Evolutionary conservation across 2,888 invertebrate species (phyloP).

Genomic region (Euplagia quadripunctaria): DNA sequence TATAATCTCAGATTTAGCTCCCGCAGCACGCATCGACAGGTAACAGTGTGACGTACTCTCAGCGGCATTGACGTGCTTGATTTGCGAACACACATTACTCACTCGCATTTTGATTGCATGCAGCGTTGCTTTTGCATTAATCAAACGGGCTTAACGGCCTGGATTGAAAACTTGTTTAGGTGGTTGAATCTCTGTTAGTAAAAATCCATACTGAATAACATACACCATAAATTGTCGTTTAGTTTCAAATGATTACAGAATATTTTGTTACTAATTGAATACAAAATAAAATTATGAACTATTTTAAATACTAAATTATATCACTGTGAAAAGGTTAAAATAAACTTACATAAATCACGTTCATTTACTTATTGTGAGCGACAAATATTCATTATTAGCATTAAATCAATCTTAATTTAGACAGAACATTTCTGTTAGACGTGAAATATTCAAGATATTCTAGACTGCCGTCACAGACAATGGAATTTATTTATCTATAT

Average conservation of each 20-base stretch:
- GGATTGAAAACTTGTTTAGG: background rate
- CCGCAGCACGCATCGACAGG: background rate
- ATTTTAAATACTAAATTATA: too few relatives aligned
- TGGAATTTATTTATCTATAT: too few relatives aligned
- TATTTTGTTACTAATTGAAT: too few relatives aligned
- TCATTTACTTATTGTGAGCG: background rate
- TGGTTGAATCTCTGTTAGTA: background rate
- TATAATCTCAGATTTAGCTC: constrained; percentile 2
- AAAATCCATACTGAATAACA: too few relatives aligned
- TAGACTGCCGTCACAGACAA: too few relatives aligned
- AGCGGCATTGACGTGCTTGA: background rate
- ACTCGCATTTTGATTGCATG: constrained; percentile 1
- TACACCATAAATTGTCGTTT: too few relatives aligned
- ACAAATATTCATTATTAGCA: too few relatives aligned
- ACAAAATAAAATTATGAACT: too few relatives aligned
- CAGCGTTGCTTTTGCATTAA: constrained; percentile 16
- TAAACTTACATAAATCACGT: too few relatives aligned
- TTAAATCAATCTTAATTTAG: background rate
- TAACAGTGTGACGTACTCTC: background rate
- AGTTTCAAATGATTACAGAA: too few relatives aligned
- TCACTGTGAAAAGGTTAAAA: too few relatives aligned
- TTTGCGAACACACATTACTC: constrained; percentile 1
- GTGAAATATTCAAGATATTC: too few relatives aligned
- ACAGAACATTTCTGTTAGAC: background rate
- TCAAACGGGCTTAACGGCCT: background rate